phyloP scores from a whole-genome alignment of 2,113 vertebrate species.

The Campylomormyrus numenius region DNA sequence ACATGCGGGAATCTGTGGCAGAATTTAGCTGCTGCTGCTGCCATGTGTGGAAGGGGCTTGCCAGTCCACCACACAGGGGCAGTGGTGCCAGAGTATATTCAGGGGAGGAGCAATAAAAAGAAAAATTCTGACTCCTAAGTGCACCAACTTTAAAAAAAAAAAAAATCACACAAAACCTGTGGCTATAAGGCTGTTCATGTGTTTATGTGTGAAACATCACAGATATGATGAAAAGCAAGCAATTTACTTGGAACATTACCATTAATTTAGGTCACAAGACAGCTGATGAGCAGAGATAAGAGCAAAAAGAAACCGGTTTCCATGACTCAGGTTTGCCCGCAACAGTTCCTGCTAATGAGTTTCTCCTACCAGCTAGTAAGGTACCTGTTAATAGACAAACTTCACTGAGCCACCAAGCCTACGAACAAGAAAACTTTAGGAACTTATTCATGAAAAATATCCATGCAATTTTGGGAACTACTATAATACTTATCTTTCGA shows the following conservation, averaged over 20 bases:
- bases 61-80: background rate
- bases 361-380: background rate
- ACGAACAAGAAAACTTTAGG: background rate
- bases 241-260: background rate
- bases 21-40: background rate
- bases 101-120: background rate
- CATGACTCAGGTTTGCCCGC: background rate
- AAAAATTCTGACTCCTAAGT: background rate
- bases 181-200: no score
- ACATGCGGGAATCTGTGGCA: background rate
- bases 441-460: background rate
- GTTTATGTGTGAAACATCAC: background rate
- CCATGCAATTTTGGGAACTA: background rate
- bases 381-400: background rate
- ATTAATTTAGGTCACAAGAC: background rate
- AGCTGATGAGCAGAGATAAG: background rate
- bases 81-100: background rate
- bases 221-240: background rate
- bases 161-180: no score
- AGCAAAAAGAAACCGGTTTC: background rate
- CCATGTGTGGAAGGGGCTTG: background rate
- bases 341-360: background rate
- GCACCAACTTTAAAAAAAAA: background rate
- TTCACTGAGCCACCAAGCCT: background rate
- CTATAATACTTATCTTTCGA: background rate